Evolutionary conservation across 53 echinoderm and acorn worm genomes (phyloP), one percentile per base, ranked within the genome.

Genomic region (Holothuria leucospilota): DNA sequence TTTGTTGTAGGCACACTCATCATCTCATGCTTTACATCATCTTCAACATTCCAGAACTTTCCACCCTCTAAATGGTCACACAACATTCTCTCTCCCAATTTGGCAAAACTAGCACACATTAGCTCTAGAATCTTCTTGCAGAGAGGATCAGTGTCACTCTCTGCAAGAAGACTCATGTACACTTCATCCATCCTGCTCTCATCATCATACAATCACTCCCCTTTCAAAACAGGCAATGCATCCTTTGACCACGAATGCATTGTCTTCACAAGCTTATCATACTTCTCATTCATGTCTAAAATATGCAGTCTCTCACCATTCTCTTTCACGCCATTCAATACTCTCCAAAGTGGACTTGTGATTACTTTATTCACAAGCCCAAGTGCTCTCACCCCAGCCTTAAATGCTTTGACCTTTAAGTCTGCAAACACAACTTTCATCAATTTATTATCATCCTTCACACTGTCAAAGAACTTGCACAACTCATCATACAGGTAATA

Each of bases 351-450:
- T 21, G 70, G 91, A n/a, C 13, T 40, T 0, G 81, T 86, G 1
- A 90, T n/a, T n/a, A n/a, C n/a, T n/a, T n/a, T n/a, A n/a, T n/a
- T n/a, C n/a, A n/a, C n/a, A n/a, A n/a, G n/a, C 82, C 81, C 87
- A 5, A 85, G 69, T 21, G 90, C 90, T 38, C 69, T 56, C 77
- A 68, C 67, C 29, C 46, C 85, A 20, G 78, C 78, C 15, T 30
- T 29, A 34, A 78, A 90, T 11, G 72, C 80, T 20, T 75, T 24
- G 29, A 90, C 69, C 28, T 85, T 27, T 30, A 85, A 20, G 51
- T 90, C 85, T 1, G 90, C 86, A 59, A 79, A 56, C 13, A 90
- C 86, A 5, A 85, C 90, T 59, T 80, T 86, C 82, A 86, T 86
- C 52, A n/a, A n/a, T n/a, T n/a, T n/a, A n/a, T n/a, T n/a, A n/a